Evolutionary conservation across 2,797 vertebrate species (phyloP).

Genomic region (Falco rusticolus): DNA sequence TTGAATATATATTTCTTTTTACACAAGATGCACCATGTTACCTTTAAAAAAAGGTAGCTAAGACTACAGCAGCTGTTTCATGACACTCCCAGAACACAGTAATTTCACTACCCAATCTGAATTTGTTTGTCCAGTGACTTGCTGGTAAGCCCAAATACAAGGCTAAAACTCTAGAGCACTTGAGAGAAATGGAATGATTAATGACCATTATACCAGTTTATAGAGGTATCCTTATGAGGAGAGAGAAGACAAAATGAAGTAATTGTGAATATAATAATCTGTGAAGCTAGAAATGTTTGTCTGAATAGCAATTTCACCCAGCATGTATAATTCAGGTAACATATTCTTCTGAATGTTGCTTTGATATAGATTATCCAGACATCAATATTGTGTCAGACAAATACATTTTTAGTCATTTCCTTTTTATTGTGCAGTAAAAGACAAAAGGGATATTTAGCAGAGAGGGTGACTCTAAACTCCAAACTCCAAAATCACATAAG

Average conservation of each 20-base stretch:
- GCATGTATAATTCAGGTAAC: conserved; percentile 8
- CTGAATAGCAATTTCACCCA: conserved; percentile 26
- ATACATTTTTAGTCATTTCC: neutral
- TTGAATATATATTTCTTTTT: neutral
- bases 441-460: neutral
- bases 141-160: neutral
- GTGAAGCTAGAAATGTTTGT: conserved; percentile 17
- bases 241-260: conserved; percentile 15
- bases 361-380: conserved; percentile 2
- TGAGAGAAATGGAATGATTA: neutral
- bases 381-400: conserved; percentile 10
- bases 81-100: neutral
- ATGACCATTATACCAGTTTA: neutral
- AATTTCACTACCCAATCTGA: neutral
- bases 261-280: conserved; percentile 29
- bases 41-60: neutral
- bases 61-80: neutral
- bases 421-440: neutral
- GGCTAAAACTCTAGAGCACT: neutral
- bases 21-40: neutral
- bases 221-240: conserved; percentile 4
- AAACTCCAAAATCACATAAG: neutral
- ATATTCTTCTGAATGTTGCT: conserved; percentile 6
- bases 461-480: neutral
- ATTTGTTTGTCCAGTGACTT: neutral